A percentile compares a stretch with the other conserved stretches of the same genome.
These are phyloP conservation scores for Pomatorhinus ruficollis DNA, from an alignment of 2,113 vertebrate species.

Conservation along the genomic window DNA sequence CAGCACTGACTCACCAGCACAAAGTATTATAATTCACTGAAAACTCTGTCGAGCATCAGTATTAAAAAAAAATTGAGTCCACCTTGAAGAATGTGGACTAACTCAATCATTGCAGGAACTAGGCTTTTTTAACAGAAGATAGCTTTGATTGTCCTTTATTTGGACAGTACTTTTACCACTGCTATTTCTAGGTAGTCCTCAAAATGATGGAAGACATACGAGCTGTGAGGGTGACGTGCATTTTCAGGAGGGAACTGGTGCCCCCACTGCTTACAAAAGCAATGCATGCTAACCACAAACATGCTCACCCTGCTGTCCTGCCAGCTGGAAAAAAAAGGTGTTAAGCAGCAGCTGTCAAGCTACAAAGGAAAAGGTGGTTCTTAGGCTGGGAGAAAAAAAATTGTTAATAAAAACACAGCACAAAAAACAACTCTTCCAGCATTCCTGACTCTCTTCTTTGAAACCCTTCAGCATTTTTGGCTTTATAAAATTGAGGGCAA, in stretches of 20 bases:
- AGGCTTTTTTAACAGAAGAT: background rate
- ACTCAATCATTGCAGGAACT: background rate
- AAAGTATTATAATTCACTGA: background rate
- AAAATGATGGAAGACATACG: background rate
- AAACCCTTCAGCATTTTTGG: constrained; percentile 29
- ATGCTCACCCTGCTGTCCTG: constrained; percentile 6
- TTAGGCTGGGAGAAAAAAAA: constrained; percentile 25
- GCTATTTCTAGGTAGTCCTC: background rate
- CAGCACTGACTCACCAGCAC: background rate
- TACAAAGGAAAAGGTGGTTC: background rate
- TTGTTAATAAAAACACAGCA: background rate
- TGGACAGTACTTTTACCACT: background rate
- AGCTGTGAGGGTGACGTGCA: background rate
- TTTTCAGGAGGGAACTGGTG: constrained; percentile 27
- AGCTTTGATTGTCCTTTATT: constrained; percentile 24
- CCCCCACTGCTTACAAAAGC: background rate
- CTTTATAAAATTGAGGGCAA: constrained; percentile 7
- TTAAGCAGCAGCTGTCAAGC: constrained; percentile 56
- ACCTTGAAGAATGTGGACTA: background rate
- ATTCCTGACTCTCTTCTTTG: constrained; percentile 19
- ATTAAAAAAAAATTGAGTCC: background rate
- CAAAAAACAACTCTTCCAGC: background rate
- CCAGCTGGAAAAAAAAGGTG: constrained; percentile 48
- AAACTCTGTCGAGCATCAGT: background rate
- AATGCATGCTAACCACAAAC: background rate